Evolutionary conservation across 2,888 invertebrate genomes (phyloP).

Genomic region (Danaus chrysippus): DNA sequence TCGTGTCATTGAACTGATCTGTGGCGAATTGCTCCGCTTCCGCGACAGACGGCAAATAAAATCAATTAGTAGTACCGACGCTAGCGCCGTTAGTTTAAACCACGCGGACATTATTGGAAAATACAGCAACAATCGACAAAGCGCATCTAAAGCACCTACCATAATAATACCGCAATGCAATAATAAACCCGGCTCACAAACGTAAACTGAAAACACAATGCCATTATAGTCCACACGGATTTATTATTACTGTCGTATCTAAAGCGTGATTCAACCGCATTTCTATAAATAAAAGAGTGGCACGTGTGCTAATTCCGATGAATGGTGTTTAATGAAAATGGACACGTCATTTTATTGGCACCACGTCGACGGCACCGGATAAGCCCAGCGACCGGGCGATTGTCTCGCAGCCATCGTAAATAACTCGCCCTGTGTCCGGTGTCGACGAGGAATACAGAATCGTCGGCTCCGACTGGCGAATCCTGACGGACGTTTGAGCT

Average conservation of each 20-base stretch:
- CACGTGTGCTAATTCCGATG: constrained; percentile 69
- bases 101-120: constrained; percentile 32
- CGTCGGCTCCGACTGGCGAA: constrained; percentile 57
- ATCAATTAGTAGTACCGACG: constrained; percentile 54
- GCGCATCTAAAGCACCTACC: constrained; percentile 23
- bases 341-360: constrained; percentile 73
- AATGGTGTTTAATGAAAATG: constrained; percentile 72
- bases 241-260: constrained; percentile 35
- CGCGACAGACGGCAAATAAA: constrained; percentile 58
- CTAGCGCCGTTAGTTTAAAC: constrained; percentile 49
- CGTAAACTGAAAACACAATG: constrained; percentile 25
- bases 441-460: constrained; percentile 68
- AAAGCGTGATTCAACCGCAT: constrained; percentile 58
- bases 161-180: constrained; percentile 20
- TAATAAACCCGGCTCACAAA: constrained; percentile 19
- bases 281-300: constrained; percentile 58
- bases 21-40: constrained; percentile 61
- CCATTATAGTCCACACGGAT: constrained; percentile 25
- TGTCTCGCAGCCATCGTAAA: constrained; percentile 76
- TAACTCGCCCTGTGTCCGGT: constrained; percentile 73
- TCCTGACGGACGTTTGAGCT: constrained; percentile 40
- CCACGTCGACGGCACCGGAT: constrained; percentile 71
- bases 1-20: constrained; percentile 67
- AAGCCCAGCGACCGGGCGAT: constrained; percentile 70
- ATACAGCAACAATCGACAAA: constrained; percentile 28